Evolutionary conservation across 2,888 invertebrate species (phyloP).

Genomic region (Vesta saturnalis): DNA sequence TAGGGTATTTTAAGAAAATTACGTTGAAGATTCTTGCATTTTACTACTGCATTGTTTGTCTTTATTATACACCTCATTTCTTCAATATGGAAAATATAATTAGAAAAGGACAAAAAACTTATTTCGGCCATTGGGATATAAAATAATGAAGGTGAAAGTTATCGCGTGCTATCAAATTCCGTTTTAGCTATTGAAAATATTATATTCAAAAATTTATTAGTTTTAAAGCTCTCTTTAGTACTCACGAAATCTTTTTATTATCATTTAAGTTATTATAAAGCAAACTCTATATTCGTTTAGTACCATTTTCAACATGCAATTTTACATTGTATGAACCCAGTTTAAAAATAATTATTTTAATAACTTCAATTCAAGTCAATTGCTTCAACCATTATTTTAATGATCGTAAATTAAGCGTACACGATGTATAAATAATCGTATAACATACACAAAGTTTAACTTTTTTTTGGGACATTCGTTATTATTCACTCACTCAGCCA

Average conservation of each 20-base stretch:
- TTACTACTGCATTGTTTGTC: slow-evolving; percentile 28
- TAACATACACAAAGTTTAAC: not conserved
- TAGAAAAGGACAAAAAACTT: slow-evolving; percentile 14
- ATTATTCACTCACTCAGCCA: not conserved
- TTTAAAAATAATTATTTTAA: slow-evolving; percentile 52
- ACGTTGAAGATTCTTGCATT: slow-evolving; percentile 47
- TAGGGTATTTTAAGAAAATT: slow-evolving; percentile 60
- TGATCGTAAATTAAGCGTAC: slow-evolving; percentile 47
- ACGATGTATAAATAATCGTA: slow-evolving; percentile 24
- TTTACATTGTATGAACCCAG: slow-evolving; percentile 39
- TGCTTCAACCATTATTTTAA: slow-evolving; percentile 52
- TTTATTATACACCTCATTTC: slow-evolving; percentile 6
- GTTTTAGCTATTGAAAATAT: slow-evolving; percentile 26
- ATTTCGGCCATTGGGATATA: slow-evolving; percentile 12
- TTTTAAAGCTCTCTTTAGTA: slow-evolving; percentile 23
- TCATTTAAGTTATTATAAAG: slow-evolving; percentile 19
- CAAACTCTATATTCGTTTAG: slow-evolving; percentile 8
- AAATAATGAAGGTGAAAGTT: slow-evolving; percentile 27
- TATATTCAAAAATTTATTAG: slow-evolving; percentile 26
- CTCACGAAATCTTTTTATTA: slow-evolving; percentile 22
- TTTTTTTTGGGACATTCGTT: not conserved
- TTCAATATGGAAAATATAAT: not conserved
- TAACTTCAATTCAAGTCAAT: slow-evolving; percentile 55
- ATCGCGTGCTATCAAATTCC: slow-evolving; percentile 31
- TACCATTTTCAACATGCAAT: slow-evolving; percentile 35